Percentiles rank a stretch among this genome's conserved stretches.
Conservation (phyloP, 1,140 invertebrate species). For the Drosophila funebris region DNA sequence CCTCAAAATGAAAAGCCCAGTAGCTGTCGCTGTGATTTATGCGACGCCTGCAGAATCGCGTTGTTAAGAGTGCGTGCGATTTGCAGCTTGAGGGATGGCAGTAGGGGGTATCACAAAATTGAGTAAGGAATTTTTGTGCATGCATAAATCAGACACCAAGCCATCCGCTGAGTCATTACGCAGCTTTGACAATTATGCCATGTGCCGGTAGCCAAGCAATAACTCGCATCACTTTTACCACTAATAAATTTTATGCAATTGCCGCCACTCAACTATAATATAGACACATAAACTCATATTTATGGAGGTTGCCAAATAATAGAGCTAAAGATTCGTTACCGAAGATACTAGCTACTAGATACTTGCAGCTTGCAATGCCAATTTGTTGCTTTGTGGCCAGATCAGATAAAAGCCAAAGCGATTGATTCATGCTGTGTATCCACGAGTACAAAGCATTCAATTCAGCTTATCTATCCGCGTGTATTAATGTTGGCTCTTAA, state of each 20-base stretch:
- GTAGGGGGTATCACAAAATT: too few species aligned
- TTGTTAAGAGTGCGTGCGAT: slow-evolving; percentile 33
- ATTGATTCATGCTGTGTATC: slow-evolving; percentile 45
- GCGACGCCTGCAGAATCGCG: slow-evolving; percentile 33
- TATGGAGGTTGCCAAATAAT: slow-evolving; percentile 39
- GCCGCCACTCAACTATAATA: slow-evolving; percentile 14
- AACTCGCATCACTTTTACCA: slow-evolving; percentile 17
- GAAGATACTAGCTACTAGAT: slow-evolving; percentile 60
- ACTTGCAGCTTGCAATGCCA: slow-evolving; percentile 35
- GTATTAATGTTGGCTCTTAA: slow-evolving; percentile 48
- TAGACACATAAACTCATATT: slow-evolving; percentile 42
- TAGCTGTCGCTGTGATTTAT: slow-evolving; percentile 70
- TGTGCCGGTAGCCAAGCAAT: slow-evolving; percentile 27
- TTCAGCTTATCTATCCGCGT: slow-evolving; percentile 23
- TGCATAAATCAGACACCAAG: slow-evolving; percentile 43
- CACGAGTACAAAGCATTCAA: slow-evolving; percentile 28
- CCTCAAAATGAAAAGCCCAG: slow-evolving; percentile 49
- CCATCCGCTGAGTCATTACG: slow-evolving; percentile 33
- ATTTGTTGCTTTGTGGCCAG: slow-evolving; percentile 40
- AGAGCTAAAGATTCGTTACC: slow-evolving; percentile 30
- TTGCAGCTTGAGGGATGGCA: too few species aligned
- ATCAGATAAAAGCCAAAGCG: slow-evolving; percentile 31
- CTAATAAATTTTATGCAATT: slow-evolving; percentile 41
- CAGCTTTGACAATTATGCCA: slow-evolving; percentile 62
- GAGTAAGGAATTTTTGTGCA: neutral